Percentiles rank a stretch among this genome's conserved stretches.
Conservation (phyloP, 2,113 vertebrate species). For the Pteropus alecto region DNA sequence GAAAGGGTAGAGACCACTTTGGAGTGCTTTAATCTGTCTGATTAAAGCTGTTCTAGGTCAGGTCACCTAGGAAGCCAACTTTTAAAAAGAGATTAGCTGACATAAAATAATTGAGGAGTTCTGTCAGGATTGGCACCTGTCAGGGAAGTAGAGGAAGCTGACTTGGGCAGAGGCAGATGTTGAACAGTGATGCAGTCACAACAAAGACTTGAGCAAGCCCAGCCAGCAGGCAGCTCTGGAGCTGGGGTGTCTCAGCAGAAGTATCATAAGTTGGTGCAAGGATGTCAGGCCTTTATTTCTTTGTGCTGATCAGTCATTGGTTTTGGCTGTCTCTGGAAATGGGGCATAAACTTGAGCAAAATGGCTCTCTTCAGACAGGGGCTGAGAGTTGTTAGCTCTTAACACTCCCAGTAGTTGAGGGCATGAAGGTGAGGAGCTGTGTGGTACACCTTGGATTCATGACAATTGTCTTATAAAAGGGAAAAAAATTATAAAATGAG, state of each 20-base stretch:
- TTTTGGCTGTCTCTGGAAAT: neutral
- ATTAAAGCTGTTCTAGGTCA: neutral
- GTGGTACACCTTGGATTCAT: accelerated
- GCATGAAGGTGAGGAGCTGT: neutral
- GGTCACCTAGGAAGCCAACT: neutral
- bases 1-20: neutral
- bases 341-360: neutral
- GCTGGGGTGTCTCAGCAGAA: neutral
- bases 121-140: neutral
- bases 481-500: neutral
- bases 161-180: neutral
- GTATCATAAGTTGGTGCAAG: neutral
- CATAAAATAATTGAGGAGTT: neutral
- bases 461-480: neutral
- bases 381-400: neutral
- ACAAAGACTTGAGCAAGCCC: accelerated
- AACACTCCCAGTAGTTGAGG: neutral
- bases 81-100: neutral
- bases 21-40: neutral
- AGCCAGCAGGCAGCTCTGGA: neutral
- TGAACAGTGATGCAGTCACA: neutral
- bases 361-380: neutral
- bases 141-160: neutral
- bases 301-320: neutral
- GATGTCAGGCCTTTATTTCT: neutral